Percentiles rank a stretch among this genome's conserved stretches.
Evolutionary conservation across 2,888 invertebrate genomes (phyloP).

Genomic region (Caradrina clavipalpis): DNA sequence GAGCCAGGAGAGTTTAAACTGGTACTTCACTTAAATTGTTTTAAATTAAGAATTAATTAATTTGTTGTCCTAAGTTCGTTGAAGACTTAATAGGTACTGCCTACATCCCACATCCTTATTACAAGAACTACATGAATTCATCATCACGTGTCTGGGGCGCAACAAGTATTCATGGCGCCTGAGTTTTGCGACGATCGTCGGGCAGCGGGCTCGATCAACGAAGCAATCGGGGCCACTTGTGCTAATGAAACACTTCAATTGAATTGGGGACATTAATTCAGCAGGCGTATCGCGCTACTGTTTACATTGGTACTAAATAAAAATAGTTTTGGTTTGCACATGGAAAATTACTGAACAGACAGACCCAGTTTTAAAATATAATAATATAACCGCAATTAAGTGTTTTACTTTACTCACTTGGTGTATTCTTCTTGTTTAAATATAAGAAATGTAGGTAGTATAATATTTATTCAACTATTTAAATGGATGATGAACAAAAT

Average conservation of each 20-base stretch:
- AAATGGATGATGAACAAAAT: slow-evolving; percentile 36
- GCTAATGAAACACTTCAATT: slow-evolving; percentile 91
- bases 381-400: slow-evolving; percentile 20
- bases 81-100: slow-evolving; percentile 6
- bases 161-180: slow-evolving; percentile 71
- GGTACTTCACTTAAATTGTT: slow-evolving; percentile 1
- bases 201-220: slow-evolving; percentile 82
- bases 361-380: slow-evolving; percentile 6
- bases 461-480: slow-evolving; percentile 41
- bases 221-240: slow-evolving; percentile 91
- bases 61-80: slow-evolving; percentile 26
- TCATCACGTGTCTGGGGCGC: slow-evolving; percentile 60
- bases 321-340: slow-evolving; percentile 63
- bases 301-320: slow-evolving; percentile 80
- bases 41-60: slow-evolving; percentile 12
- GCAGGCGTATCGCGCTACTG: slow-evolving; percentile 79
- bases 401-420: slow-evolving; percentile 31
- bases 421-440: slow-evolving; percentile 41
- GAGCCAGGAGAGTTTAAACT: background rate
- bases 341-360: slow-evolving; percentile 46
- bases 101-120: slow-evolving; percentile 61
- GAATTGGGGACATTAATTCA: slow-evolving; percentile 90
- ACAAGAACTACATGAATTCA: slow-evolving; percentile 61
- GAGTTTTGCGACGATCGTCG: slow-evolving; percentile 78
- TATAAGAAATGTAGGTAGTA: slow-evolving; percentile 39